These are phyloP conservation scores for Halisarca cf. caerulea DNA, from an alignment of 37 sponge, comb jelly and placozoan genomes.

Conservation along the genomic window DNA sequence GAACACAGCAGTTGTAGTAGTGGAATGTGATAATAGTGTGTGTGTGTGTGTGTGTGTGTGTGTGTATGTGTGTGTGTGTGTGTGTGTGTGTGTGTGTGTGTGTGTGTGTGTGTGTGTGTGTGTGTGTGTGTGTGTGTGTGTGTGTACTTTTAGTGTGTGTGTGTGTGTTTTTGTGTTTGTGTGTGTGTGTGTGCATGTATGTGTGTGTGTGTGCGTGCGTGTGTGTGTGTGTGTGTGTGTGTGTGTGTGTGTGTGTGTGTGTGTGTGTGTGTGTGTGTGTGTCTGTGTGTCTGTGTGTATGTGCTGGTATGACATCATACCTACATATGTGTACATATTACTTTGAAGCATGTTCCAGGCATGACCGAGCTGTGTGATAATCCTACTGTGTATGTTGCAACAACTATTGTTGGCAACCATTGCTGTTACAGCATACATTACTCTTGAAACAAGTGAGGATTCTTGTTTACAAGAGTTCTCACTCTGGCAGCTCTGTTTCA, in stretches of 20 bases:
- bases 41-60: not conserved
- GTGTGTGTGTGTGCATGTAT: not conserved
- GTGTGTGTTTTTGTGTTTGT: not conserved
- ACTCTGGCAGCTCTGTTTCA: too few relatives aligned
- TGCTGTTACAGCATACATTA: too few relatives aligned
- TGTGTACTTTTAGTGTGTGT: not conserved
- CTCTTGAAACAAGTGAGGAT: too few relatives aligned
- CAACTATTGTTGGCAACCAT: too few relatives aligned
- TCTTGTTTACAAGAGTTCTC: too few relatives aligned
- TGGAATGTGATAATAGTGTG: too few relatives aligned
- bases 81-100: not conserved
- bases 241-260: not conserved
- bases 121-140: constrained; percentile 7
- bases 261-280: not conserved
- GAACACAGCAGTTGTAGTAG: too few relatives aligned
- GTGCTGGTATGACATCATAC: not conserved
- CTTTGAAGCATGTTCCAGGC: too few relatives aligned
- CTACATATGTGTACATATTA: not conserved
- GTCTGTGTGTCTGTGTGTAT: not conserved
- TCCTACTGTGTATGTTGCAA: not conserved
- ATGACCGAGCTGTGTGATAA: too few relatives aligned
- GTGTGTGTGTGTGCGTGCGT: not conserved
- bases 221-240: not conserved
- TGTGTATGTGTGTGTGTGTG: not conserved
- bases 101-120: constrained; percentile 18